Percentiles rank a stretch among this genome's conserved stretches.
These are phyloP conservation scores for Umimayanthus kanabou DNA, from an alignment of 92 coral and sea anemone species.

Conservation along the genomic window DNA sequence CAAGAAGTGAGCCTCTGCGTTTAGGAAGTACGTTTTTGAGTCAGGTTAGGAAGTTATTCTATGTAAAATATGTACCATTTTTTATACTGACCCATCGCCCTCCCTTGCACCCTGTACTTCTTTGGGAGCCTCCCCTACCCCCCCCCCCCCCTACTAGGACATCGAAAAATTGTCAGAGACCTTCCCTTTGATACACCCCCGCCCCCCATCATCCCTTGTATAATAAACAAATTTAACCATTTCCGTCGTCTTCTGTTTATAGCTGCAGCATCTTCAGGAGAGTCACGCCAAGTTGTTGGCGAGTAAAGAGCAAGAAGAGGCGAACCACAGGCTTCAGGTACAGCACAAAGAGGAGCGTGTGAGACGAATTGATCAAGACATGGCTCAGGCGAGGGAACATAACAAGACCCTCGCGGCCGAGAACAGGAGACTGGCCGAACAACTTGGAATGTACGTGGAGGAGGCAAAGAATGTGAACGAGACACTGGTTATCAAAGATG, in stretches of 20 bases:
- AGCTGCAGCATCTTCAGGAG: slow-evolving; percentile 93
- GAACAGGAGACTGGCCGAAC: slow-evolving; percentile 70
- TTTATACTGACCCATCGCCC: not conserved
- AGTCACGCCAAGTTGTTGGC: slow-evolving; percentile 85
- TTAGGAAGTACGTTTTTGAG: not conserved
- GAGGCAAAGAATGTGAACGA: slow-evolving; percentile 81
- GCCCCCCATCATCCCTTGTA: not conserved
- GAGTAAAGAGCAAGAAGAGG: slow-evolving; percentile 84
- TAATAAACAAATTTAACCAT: not conserved
- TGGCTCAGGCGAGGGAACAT: slow-evolving; percentile 72
- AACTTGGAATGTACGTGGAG: slow-evolving; percentile 74
- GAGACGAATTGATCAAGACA: slow-evolving; percentile 62
- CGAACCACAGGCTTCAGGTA: slow-evolving; percentile 72
- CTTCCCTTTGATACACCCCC: not conserved
- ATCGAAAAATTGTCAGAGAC: not conserved
- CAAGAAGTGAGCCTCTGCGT: not conserved
- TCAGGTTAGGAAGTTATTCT: too few relatives aligned
- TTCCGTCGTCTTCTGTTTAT: not conserved
- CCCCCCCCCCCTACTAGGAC: not conserved
- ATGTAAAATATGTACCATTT: too few relatives aligned
- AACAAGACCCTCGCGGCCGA: slow-evolving; percentile 61
- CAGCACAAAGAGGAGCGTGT: slow-evolving; percentile 72
- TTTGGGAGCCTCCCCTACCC: not conserved
- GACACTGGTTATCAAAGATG: slow-evolving; percentile 90
- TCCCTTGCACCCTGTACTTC: not conserved